Evolutionary conservation across 2,888 invertebrate genomes (phyloP), one percentile per base, ranked within the genome.

Genomic region (Protophormia terraenovae): DNA sequence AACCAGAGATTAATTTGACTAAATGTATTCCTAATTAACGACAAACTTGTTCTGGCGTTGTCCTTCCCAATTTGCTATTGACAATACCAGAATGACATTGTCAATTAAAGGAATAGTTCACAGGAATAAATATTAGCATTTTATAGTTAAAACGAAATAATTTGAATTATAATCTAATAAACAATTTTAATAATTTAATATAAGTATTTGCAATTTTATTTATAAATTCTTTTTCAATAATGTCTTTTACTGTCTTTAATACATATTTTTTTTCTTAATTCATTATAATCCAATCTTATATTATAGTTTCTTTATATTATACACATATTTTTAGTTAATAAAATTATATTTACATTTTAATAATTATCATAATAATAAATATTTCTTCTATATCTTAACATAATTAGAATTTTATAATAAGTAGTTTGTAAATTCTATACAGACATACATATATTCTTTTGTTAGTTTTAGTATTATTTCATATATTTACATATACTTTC

Each of bases 1-100:
- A 4, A n/a, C n/a, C 2, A 35, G n/a, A 35, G 10, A 6, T 12
- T 35, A 41, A 41, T n/a, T 1, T 14, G 12, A 3, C n/a, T 41
- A 2, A 41, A 14, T 10, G 22, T 22, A 78, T 29, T 38, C 4
- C 5, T 10, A 6, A 58, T 58, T 6, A 22, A 71, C 8, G 22
- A 77, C 66, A 62, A 67, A 82, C 82, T 85, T 85, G 85, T 85
- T 85, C 78, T 82, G 85, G 85, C 6, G 55, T 85, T 84, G 66
- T n/a, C 84, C 27, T 19, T 5, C n/a, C n/a, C 4, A 12, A 41
- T 3, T 12, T 12, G 1, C 2, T 3, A 8, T 5, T 60, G 64
- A 10, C 72, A 85, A 85, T 71, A 55, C 78, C 73, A 85, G 77
- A 81, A 85, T 71, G 85, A 85, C 82, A 12, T 71, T 62, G 69